phyloP scores from a whole-genome alignment of 2,113 vertebrate species.

The Thymallus thymallus region DNA sequence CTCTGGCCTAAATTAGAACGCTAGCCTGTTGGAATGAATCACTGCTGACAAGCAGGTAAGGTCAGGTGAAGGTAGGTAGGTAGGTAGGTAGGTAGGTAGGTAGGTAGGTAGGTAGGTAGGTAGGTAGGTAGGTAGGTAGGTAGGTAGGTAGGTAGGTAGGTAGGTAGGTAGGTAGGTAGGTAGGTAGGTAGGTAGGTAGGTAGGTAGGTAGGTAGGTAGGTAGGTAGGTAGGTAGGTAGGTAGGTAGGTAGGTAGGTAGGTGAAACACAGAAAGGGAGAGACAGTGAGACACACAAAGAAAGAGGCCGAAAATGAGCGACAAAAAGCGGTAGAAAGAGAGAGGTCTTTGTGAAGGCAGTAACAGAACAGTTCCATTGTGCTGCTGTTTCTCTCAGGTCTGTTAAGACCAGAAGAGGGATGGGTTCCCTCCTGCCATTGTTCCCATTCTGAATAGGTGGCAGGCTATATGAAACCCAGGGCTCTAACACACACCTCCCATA shows the following conservation, averaged over 20 bases:
- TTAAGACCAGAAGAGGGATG: neutral
- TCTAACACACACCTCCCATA: neutral
- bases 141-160: no score
- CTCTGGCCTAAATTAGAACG: neutral
- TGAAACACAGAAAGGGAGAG: neutral
- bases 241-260: no score
- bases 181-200: no score
- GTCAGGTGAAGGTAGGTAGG: no score
- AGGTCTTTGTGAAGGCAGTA: neutral
- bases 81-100: no score
- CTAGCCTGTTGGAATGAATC: constrained; percentile 44
- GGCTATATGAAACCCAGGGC: neutral
- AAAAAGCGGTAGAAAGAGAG: neutral
- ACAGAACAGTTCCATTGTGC: neutral
- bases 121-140: no score
- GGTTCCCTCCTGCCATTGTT: neutral
- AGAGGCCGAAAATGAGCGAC: neutral
- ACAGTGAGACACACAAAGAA: neutral
- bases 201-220: no score
- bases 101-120: no score
- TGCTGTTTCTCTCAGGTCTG: neutral
- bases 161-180: no score
- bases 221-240: no score
- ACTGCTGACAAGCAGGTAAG: constrained; percentile 31
- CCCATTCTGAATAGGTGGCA: neutral